These are phyloP conservation scores for Paramisgurnus dabryanus DNA, from an alignment of 2,113 vertebrate genomes.

Conservation along the genomic window DNA sequence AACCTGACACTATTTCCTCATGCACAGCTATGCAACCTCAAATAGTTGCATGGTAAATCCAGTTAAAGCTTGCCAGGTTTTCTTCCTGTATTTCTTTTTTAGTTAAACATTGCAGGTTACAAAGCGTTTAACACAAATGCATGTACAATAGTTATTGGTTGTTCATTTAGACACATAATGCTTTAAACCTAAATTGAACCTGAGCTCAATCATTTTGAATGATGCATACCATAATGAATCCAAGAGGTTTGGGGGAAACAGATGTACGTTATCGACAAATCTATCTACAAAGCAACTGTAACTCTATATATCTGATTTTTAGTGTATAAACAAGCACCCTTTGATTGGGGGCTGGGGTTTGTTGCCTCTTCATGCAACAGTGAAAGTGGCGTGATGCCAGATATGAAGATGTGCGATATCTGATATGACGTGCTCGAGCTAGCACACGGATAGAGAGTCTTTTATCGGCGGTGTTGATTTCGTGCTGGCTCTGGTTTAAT, in stretches of 20 bases:
- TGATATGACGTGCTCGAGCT: constrained; percentile 33
- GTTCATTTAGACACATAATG: no score
- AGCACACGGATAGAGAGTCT: constrained; percentile 34
- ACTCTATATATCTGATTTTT: not conserved
- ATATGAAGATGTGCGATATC: constrained; percentile 25
- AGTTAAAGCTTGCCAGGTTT: not conserved
- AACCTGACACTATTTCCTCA: constrained; percentile 28
- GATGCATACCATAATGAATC: not conserved
- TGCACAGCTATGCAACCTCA: not conserved
- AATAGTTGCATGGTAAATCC: not conserved
- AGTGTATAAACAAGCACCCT: constrained; percentile 3
- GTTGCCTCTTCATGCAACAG: not conserved
- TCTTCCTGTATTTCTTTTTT: not conserved
- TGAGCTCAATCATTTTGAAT: not conserved
- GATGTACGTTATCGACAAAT: not conserved
- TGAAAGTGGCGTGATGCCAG: constrained; percentile 14
- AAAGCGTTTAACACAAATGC: not conserved
- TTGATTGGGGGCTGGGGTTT: not conserved
- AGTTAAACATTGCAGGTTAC: not conserved
- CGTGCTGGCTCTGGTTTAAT: constrained; percentile 33
- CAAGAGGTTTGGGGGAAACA: not conserved
- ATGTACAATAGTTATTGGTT: no score
- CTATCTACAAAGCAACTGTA: not conserved
- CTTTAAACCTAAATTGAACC: not conserved
- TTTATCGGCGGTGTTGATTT: constrained; percentile 36